Evolutionary conservation across 2,888 invertebrate species (phyloP).

Genomic region (Leptopilina drosophilae): DNA sequence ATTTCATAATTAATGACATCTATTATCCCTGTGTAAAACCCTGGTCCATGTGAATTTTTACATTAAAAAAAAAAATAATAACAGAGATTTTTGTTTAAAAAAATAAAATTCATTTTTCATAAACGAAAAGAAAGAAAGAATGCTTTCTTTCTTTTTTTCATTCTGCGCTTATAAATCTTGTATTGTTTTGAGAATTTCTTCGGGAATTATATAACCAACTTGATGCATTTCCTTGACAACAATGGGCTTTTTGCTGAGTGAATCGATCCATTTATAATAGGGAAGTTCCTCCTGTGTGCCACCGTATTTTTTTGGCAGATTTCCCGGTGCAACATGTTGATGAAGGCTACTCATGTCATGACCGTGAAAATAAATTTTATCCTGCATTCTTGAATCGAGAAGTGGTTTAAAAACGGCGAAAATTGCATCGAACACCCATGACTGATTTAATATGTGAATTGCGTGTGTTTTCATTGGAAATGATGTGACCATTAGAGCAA

Average conservation of each 20-base stretch:
- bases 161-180: conserved; percentile 40
- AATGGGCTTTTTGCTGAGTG: conserved; percentile 79
- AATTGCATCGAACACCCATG: conserved; percentile 89
- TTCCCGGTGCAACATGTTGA: conserved; percentile 84
- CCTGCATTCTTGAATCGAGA: conserved; percentile 83
- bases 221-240: conserved; percentile 82
- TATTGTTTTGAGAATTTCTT: conserved; percentile 60
- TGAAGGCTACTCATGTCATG: conserved; percentile 85
- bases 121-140: conserved; percentile 22
- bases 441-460: conserved; percentile 88
- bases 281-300: conserved; percentile 85
- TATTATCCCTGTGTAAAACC: no score
- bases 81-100: no score
- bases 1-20: no score
- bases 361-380: conserved; percentile 85
- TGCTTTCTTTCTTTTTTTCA: no score
- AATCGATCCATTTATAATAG: conserved; percentile 86
- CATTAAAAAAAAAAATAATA: no score
- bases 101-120: background rate
- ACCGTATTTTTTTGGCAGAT: conserved; percentile 85
- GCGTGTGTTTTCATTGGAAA: conserved; percentile 86
- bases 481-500: conserved; percentile 78
- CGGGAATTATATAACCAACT: conserved; percentile 81
- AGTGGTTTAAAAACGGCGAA: conserved; percentile 89
- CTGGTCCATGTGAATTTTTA: no score